These are phyloP conservation scores for Brachymystax lenok DNA, from an alignment of 2,797 vertebrate species.

Conservation along the genomic window DNA sequence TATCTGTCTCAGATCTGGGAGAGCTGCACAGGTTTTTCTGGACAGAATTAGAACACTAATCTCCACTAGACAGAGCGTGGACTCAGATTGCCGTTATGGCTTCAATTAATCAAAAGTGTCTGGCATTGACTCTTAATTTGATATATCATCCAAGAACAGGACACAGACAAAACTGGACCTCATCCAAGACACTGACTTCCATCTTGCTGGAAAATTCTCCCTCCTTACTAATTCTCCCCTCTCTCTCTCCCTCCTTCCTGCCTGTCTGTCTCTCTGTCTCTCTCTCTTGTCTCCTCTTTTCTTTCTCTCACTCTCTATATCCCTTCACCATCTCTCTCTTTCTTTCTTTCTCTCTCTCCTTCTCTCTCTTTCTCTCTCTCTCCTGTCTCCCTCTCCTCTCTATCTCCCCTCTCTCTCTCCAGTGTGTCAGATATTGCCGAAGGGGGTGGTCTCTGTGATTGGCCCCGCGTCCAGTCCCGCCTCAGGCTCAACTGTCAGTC, in stretches of 20 bases:
- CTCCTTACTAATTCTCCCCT: too few species aligned
- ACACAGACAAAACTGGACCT: conserved; percentile 37
- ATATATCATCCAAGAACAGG: conserved; percentile 41
- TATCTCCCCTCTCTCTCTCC: conserved; percentile 19
- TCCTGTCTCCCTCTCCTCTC: conserved; percentile 17
- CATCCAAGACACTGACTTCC: conserved; percentile 23
- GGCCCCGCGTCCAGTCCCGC: conserved; percentile 92
- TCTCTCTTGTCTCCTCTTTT: too few species aligned
- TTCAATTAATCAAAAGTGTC: conserved; percentile 45
- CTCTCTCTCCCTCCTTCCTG: conserved; percentile 1
- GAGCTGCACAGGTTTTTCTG: background rate
- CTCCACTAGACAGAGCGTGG: conserved; percentile 38
- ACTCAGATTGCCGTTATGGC: conserved; percentile 43
- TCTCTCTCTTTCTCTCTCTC: background rate
- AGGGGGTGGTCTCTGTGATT: conserved; percentile 90
- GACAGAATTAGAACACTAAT: conserved; percentile 43
- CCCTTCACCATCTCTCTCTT: too few species aligned
- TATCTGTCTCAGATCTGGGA: background rate
- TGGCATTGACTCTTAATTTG: conserved; percentile 46
- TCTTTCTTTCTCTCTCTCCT: background rate
- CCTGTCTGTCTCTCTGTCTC: background rate
- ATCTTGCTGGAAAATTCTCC: conserved; percentile 10
- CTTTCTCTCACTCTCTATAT: too few species aligned
- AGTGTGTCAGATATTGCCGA: conserved; percentile 96
- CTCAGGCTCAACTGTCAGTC: conserved; percentile 92